Conservation (phyloP, 2,797 vertebrate genomes). For the Morelia viridis region DNA sequence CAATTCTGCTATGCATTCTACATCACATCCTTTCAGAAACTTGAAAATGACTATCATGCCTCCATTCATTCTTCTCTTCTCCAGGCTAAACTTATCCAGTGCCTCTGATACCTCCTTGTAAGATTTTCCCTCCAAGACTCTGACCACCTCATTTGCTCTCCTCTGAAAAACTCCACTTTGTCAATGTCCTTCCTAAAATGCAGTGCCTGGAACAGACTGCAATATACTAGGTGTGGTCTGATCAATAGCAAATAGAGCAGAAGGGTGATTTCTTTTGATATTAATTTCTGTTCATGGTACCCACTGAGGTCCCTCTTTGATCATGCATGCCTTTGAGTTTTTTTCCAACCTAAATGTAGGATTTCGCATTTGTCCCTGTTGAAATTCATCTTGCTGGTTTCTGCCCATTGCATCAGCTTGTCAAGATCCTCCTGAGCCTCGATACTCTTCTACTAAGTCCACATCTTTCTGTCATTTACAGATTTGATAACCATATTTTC, state of each 20-base stretch:
- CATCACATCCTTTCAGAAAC: neutral
- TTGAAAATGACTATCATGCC: neutral
- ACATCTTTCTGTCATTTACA: neutral
- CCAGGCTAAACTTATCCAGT: neutral
- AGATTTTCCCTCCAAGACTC: neutral
- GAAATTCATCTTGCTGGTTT: neutral
- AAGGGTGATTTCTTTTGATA: neutral
- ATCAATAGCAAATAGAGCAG: neutral
- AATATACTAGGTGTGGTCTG: neutral
- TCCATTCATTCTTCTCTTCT: neutral
- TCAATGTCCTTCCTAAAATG: neutral
- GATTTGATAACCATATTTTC: neutral
- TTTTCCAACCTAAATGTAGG: neutral
- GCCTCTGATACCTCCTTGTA: neutral
- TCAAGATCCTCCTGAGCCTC: neutral
- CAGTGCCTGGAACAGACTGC: neutral
- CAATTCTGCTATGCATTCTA: neutral
- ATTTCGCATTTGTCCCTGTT: neutral
- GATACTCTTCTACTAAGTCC: neutral
- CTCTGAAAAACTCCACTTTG: neutral
- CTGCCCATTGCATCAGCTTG: neutral
- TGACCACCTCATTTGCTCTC: neutral
- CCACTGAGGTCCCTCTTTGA: neutral
- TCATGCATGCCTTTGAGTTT: neutral
- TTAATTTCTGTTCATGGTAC: neutral